Percentiles rank a stretch among this genome's conserved stretches.
Evolutionary conservation across 2,888 invertebrate species (phyloP).

Genomic region (Cosmopolites sordidus): DNA sequence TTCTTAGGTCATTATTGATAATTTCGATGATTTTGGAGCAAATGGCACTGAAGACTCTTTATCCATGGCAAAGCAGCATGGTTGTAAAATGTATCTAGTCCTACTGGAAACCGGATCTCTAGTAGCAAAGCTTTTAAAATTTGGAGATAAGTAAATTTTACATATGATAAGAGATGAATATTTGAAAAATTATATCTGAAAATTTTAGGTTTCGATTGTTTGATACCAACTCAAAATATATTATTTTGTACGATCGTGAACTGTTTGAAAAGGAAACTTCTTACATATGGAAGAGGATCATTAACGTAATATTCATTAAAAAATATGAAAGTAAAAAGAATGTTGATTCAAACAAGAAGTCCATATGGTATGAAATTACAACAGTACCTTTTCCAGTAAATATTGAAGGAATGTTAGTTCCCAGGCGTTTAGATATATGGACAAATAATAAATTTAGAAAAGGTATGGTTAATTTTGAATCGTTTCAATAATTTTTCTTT

Average conservation of each 20-base stretch:
- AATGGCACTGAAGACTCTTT: constrained; percentile 56
- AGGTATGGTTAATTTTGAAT: constrained; percentile 30
- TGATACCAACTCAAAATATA: constrained; percentile 66
- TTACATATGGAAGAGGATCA: constrained; percentile 72
- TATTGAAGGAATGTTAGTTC: constrained; percentile 53
- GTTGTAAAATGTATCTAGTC: constrained; percentile 69
- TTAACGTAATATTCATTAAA: constrained; percentile 69
- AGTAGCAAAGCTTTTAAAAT: constrained; percentile 61
- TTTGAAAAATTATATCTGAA: no score
- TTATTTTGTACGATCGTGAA: constrained; percentile 66
- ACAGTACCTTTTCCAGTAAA: constrained; percentile 72
- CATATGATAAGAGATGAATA: constrained; percentile 48
- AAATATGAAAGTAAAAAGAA: constrained; percentile 47
- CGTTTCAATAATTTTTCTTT: no score
- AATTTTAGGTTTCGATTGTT: constrained; percentile 60
- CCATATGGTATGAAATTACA: constrained; percentile 64
- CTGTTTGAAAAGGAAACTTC: constrained; percentile 62
- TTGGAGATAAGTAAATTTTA: constrained; percentile 61
- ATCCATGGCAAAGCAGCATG: constrained; percentile 56
- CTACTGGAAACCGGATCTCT: constrained; percentile 69
- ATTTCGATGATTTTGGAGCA: constrained; percentile 60
- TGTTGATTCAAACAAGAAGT: constrained; percentile 37
- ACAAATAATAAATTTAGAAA: constrained; percentile 57
- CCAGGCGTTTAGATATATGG: constrained; percentile 66
- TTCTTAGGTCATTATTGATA: no score